phyloP scores from a whole-genome alignment of 2,888 invertebrate genomes.

The Troglohyphantes excavatus region DNA sequence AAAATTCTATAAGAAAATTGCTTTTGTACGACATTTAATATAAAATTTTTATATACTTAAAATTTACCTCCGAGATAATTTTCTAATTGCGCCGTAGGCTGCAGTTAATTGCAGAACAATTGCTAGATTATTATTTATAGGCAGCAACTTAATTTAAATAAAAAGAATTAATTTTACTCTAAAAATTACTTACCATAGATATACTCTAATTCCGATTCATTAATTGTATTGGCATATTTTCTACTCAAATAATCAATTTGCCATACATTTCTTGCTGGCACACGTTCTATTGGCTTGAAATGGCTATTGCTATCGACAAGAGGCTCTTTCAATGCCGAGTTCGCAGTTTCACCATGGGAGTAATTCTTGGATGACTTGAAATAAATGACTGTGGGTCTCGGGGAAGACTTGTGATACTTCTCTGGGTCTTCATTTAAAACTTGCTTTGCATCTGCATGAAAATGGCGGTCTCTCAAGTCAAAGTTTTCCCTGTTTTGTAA shows the following conservation, averaged over 20 bases:
- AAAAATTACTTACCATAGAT: slow-evolving; percentile 11
- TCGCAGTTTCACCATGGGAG: background rate
- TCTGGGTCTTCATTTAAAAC: background rate
- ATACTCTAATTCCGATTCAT: slow-evolving; percentile 4
- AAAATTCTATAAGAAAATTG: too few relatives aligned
- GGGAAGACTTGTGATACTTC: background rate
- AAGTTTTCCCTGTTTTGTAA: background rate
- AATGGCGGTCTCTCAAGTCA: background rate
- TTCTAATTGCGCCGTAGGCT: too few relatives aligned
- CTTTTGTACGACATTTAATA: too few relatives aligned
- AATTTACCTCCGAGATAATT: too few relatives aligned
- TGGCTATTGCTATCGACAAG: background rate
- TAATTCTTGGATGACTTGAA: slow-evolving; percentile 20
- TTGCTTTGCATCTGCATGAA: background rate
- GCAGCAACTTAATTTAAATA: too few relatives aligned
- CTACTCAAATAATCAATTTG: background rate
- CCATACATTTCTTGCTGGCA: background rate
- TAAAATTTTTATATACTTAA: too few relatives aligned
- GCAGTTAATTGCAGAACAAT: too few relatives aligned
- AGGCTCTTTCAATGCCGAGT: background rate
- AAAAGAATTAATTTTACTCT: background rate
- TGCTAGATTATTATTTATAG: too few relatives aligned
- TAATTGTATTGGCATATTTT: background rate
- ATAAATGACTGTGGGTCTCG: slow-evolving; percentile 50
- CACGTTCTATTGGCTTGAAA: background rate